Percentiles rank a stretch among this genome's conserved stretches.
phyloP scores from a whole-genome alignment of 2,113 vertebrate species.

The Campylorhamphus procurvoides region DNA sequence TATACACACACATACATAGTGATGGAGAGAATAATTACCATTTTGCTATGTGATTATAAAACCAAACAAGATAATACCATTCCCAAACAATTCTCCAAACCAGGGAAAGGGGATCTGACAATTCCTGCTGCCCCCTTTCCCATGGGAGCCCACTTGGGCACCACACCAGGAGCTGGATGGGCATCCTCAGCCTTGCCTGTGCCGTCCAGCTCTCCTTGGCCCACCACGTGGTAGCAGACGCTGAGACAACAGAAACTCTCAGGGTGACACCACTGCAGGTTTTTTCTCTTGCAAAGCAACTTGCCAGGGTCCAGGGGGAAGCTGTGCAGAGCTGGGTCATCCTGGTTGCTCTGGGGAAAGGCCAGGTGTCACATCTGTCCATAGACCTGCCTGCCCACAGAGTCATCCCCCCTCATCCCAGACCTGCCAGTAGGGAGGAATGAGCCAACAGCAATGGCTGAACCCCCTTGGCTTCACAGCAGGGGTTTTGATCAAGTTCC shows the following conservation, averaged over 20 bases:
- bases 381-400: background rate
- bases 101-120: background rate
- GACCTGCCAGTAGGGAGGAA: background rate
- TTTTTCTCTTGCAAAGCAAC: background rate
- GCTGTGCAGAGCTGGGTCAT: background rate
- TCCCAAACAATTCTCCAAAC: background rate
- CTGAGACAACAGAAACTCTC: background rate
- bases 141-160: background rate
- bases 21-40: constrained; percentile 18
- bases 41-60: constrained; percentile 5
- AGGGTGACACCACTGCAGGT: background rate
- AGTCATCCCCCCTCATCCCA: background rate
- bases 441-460: rapidly evolving
- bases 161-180: rapidly evolving
- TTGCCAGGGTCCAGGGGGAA: background rate
- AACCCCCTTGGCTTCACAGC: background rate
- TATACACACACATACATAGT: background rate
- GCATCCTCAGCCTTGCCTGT: background rate
- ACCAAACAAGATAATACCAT: background rate
- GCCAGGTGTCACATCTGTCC: rapidly evolving
- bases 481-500: background rate
- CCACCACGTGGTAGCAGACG: background rate
- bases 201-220: background rate
- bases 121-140: background rate
- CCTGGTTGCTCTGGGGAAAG: background rate